Evolutionary conservation across 2,888 invertebrate genomes (phyloP).

Genomic region (Tenodera sinensis): DNA sequence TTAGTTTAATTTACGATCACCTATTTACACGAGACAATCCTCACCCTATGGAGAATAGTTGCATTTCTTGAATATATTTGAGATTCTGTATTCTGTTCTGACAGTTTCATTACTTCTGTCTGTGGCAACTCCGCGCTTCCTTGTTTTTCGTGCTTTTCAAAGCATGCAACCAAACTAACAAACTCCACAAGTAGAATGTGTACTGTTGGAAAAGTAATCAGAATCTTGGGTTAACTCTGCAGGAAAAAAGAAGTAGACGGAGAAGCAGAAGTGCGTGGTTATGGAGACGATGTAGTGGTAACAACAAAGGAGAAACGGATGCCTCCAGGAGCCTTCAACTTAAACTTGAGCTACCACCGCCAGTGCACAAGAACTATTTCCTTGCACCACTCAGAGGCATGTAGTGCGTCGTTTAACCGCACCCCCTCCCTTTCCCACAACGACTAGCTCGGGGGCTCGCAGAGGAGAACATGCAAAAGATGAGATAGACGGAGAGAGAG

Average conservation of each 20-base stretch:
- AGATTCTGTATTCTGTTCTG: background rate
- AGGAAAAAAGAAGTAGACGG: background rate
- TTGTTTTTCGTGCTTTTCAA: background rate
- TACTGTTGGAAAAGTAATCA: background rate
- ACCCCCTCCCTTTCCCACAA: background rate
- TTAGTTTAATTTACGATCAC: too few species aligned
- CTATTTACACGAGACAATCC: background rate
- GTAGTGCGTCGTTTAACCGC: slow-evolving; percentile 3
- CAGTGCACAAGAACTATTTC: background rate
- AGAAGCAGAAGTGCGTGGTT: background rate
- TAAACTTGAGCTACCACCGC: background rate
- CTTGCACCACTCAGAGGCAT: background rate
- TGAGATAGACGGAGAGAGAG: background rate
- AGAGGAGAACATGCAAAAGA: background rate
- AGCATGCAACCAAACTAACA: background rate
- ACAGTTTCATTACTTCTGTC: background rate
- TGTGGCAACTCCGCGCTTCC: background rate
- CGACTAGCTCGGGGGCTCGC: background rate
- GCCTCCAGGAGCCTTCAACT: background rate
- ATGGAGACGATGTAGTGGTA: background rate
- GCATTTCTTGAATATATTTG: background rate
- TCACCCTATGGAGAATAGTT: background rate
- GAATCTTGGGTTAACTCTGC: background rate
- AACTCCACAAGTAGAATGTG: background rate
- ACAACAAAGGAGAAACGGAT: background rate